Conservation (phyloP, 2,113 vertebrate species). For the Halcyon senegalensis region DNA sequence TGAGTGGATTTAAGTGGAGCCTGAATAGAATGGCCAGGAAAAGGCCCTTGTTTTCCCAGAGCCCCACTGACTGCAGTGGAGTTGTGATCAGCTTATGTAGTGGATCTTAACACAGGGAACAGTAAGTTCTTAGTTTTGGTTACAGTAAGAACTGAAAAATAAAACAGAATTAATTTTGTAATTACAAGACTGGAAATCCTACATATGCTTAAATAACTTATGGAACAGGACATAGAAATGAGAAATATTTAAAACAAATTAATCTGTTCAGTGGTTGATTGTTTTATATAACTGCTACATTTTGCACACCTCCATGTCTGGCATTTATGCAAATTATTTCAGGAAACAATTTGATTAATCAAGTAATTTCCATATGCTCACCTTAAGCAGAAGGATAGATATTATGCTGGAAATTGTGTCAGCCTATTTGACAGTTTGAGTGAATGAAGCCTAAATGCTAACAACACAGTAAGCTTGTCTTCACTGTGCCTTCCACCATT, state of each 20-base stretch:
- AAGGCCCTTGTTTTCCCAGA: not conserved
- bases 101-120: not conserved
- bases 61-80: fast-evolving
- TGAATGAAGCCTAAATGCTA: not conserved
- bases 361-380: slow-evolving; percentile 2
- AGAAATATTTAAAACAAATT: not conserved
- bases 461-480: not conserved
- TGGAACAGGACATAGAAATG: not conserved
- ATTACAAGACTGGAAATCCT: not conserved
- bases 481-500: not conserved
- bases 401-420: not conserved
- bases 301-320: slow-evolving; percentile 23
- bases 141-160: not conserved
- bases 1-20: not conserved
- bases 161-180: not conserved
- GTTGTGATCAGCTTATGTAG: not conserved
- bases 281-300: not conserved
- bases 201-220: not conserved
- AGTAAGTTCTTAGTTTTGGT: not conserved
- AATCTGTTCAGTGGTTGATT: not conserved
- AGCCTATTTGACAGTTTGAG: not conserved
- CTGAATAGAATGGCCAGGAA: not conserved
- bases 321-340: slow-evolving; percentile 18
- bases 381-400: not conserved
- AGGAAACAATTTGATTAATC: not conserved